A percentile compares a stretch with the other conserved stretches of the same genome.
Evolutionary conservation across 2,113 vertebrate species (phyloP).

Genomic region (Morone chrysops): DNA sequence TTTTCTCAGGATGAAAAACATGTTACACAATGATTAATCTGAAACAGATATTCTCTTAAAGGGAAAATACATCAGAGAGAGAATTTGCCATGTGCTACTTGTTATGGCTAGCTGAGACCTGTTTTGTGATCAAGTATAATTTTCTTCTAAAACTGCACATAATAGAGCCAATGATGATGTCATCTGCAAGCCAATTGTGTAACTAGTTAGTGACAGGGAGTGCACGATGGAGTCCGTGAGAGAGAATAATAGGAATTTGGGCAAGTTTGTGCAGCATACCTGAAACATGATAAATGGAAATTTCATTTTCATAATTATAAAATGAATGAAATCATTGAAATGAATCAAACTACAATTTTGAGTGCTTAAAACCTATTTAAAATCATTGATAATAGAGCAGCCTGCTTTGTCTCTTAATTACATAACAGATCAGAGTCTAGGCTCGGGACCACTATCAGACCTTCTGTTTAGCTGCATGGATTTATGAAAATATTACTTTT

Average conservation of each 20-base stretch:
- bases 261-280: constrained; percentile 8
- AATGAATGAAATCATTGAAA: no score
- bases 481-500: neutral
- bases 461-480: neutral
- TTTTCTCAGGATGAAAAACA: constrained; percentile 33
- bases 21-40: constrained; percentile 62
- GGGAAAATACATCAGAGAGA: constrained; percentile 31
- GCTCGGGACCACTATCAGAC: neutral
- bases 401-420: neutral
- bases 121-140: constrained; percentile 57
- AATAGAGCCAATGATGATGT: constrained; percentile 50
- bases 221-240: neutral
- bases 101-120: constrained; percentile 51
- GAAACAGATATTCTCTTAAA: constrained; percentile 55
- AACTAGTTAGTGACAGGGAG: constrained; percentile 31
- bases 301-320: neutral
- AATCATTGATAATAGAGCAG: neutral
- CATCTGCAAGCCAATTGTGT: constrained; percentile 40
- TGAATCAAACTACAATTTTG: neutral
- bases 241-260: constrained; percentile 13
- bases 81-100: constrained; percentile 51
- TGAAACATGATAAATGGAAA: neutral
- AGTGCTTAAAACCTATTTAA: neutral
- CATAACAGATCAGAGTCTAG: constrained; percentile 12
- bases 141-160: constrained; percentile 46